Evolutionary conservation across 2,888 invertebrate species (phyloP).

Genomic region (Epicampocera succincta): DNA sequence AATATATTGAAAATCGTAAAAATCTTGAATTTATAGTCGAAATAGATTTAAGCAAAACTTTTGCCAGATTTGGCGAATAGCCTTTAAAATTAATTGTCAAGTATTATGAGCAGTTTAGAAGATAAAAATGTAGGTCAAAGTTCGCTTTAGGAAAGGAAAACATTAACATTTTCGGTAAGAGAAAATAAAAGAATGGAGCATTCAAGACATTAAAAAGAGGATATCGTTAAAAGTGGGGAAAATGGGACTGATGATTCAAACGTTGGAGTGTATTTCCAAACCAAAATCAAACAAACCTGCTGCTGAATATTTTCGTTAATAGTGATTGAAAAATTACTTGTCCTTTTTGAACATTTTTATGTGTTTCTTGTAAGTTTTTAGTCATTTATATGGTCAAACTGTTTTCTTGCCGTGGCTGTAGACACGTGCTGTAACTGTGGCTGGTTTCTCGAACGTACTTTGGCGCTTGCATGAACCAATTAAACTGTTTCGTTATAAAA

Average conservation of each 20-base stretch:
- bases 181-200: background rate
- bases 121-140: background rate
- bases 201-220: background rate
- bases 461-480: background rate
- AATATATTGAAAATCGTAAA: constrained; percentile 57
- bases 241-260: too few relatives aligned
- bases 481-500: constrained; percentile 64
- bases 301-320: constrained; percentile 43
- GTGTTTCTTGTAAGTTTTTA: background rate
- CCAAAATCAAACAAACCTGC: background rate
- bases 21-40: constrained; percentile 36
- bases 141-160: background rate
- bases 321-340: constrained; percentile 66
- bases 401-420: constrained; percentile 23
- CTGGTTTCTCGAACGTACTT: constrained; percentile 14
- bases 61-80: constrained; percentile 12
- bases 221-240: background rate
- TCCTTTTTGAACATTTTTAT: constrained; percentile 40
- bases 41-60: constrained; percentile 6
- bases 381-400: constrained; percentile 57
- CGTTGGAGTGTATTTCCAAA: too few relatives aligned
- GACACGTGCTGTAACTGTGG: constrained; percentile 69
- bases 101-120: background rate
- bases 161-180: background rate
- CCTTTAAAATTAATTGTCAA: constrained; percentile 29